Percentiles rank a stretch among this genome's conserved stretches.
Evolutionary conservation across 2,113 vertebrate genomes (phyloP).

Genomic region (Grallaria varia): DNA sequence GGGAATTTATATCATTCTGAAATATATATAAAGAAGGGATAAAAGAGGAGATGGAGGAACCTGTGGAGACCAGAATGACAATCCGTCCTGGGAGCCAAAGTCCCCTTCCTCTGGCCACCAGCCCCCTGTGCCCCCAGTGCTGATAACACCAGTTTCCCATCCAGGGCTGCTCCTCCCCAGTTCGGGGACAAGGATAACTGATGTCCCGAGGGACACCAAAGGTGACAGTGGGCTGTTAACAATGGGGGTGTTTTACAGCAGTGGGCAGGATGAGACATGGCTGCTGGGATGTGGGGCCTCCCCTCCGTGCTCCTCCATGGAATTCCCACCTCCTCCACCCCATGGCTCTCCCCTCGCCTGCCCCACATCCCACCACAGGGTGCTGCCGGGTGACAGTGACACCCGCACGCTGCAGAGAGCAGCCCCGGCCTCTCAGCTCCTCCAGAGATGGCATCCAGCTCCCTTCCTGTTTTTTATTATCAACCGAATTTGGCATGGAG

Average conservation of each 20-base stretch:
- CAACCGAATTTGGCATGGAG: conserved; percentile 48
- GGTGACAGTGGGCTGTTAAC: not conserved
- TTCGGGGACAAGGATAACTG: fast-evolving
- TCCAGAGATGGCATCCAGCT: not conserved
- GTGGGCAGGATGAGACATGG: fast-evolving
- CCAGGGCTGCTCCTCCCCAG: not conserved
- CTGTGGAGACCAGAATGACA: conserved; percentile 13
- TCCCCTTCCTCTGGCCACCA: not conserved
- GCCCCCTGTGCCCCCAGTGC: not conserved
- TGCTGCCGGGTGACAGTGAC: not conserved
- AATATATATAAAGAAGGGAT: conserved; percentile 55
- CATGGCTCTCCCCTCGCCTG: fast-evolving
- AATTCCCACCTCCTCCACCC: not conserved
- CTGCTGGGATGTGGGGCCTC: fast-evolving
- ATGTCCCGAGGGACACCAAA: not conserved
- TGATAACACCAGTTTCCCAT: not conserved
- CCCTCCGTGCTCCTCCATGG: fast-evolving
- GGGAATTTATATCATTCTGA: conserved; percentile 57
- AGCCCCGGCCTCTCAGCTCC: not conserved
- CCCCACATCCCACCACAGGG: fast-evolving
- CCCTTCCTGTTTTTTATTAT: conserved; percentile 59
- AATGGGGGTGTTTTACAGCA: not conserved
- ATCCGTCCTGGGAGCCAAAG: not conserved
- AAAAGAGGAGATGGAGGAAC: conserved; percentile 48
- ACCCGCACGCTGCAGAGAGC: not conserved